Evolutionary conservation across 2,888 invertebrate species (phyloP), one percentile per base, ranked within the genome.

Genomic region (Brassicogethes aeneus): DNA sequence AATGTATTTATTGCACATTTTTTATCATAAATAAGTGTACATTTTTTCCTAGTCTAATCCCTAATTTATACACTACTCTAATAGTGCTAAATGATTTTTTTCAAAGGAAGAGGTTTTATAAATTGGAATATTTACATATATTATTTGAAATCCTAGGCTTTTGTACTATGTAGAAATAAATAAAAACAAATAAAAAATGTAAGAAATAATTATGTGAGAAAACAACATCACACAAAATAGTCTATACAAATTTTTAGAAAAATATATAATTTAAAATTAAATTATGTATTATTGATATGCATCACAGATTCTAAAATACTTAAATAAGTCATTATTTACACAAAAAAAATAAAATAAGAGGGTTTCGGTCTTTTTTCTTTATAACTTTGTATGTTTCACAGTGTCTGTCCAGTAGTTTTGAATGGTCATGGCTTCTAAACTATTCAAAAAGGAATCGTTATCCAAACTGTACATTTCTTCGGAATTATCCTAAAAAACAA

Each of bases 391-490:
- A 68, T 89, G 89, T 68, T 88, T 89, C 50, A 89, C 88, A 53
- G 83, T 88, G 68, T 90, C 89, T 39, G 90, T 90, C 90, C 91
- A 92, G 64, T 90, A 89, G 70, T 91, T 91, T 68, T 90, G 89
- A 63, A 92, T 90, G 53, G 91, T 90, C 88, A 91, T 90, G 52
- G 90, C 89, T 70, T 92, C 92, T 55, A 92, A 70, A 45, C 91
- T 91, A 70, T 92, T 92, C 45, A 92, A 76, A 72, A 92, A 92
- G 46, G 91, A 91, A 66, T 92, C 92, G 66, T 92, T 92, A 72
- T 92, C 92, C 70, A 92, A 70, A 60, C 91, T 92, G 70, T 90
- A 90, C 88, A 92, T 89, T 70, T 92, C 91, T 70, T 91, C 91
- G 3, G 88, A 88, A 64, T 88, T 89, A 66, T 91, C 91, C 91